Evolutionary conservation across 2,113 vertebrate species (phyloP), one percentile per base, ranked within the genome.

Genomic region (Lepus americanus): DNA sequence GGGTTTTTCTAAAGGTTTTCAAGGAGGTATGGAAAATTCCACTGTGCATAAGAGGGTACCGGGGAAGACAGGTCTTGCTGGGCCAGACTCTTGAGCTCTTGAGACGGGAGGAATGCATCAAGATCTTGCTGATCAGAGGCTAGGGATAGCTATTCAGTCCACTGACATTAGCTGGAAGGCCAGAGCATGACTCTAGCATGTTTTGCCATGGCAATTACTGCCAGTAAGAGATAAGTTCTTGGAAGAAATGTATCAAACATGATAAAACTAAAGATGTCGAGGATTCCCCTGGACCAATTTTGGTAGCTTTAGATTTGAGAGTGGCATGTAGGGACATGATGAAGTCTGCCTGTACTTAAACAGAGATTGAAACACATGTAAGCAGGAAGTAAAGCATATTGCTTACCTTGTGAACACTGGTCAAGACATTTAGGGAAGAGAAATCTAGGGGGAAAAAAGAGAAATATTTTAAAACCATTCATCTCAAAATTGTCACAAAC

Each of bases 341-440:
- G 76, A 73, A 72, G 49, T 66, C 39, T 70, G 29, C 3, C 55
- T 81, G 53, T 9, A 61, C 55, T 19, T 85, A 89, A 49, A 91
- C 6, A 59, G 72, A 85, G 82, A 59, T 22, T 90, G 74, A 87
- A 72, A 83, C 85, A 80, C 87, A 77, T 31, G 51, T 10, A 89
- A 63, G n/a, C 25, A 86, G 53, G 53, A 94, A 92, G 23, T 33
- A 36, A 85, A 92, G 69, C 10, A 72, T 53, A 95, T 69, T 69
- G 39, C 97, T 1, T 98, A 99, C 99, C 99, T 98, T 99, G 99
- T 25, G 99, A 99, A 97, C 99, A 99, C 96, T 99, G 99, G 97
- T 99, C 99, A 98, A 99, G 97, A 96, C 99, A 99, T 96, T 99
- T 99, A 17, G 99, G 99, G 64, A 99, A 99, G 73, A 99, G 98